These are phyloP conservation scores for Agrochola lota DNA, from an alignment of 2,888 invertebrate genomes.

Conservation along the genomic window DNA sequence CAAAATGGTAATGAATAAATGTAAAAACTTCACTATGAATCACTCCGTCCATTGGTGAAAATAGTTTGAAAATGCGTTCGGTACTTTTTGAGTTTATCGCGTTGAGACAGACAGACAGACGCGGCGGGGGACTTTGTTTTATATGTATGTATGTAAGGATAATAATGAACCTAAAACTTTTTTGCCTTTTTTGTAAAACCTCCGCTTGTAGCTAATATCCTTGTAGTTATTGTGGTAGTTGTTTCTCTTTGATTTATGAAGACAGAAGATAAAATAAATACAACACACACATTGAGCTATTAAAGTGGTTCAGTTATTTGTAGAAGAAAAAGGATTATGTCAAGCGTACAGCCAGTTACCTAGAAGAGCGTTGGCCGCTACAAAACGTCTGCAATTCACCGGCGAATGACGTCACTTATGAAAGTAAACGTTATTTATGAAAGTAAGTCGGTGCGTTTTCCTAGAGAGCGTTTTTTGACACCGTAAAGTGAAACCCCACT, in stretches of 20 bases:
- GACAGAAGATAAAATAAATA: neutral
- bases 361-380: no score
- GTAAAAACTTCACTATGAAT: no score
- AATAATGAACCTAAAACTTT: constrained; percentile 21
- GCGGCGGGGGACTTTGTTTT: no score
- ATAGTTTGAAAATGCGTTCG: no score
- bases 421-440: no score
- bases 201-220: constrained; percentile 10
- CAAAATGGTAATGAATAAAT: no score
- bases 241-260: constrained; percentile 20
- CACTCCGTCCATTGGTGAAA: no score
- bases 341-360: neutral
- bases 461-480: neutral
- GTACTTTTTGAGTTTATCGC: no score
- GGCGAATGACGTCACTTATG: no score
- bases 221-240: constrained; percentile 33
- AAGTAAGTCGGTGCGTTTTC: neutral
- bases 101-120: no score
- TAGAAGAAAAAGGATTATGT: neutral
- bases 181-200: constrained; percentile 10
- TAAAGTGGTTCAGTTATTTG: neutral
- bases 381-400: neutral
- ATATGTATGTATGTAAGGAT: neutral
- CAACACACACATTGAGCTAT: neutral
- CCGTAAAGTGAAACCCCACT: neutral